Conservation (phyloP, 2,888 invertebrate species). For the Allygus modestus region DNA sequence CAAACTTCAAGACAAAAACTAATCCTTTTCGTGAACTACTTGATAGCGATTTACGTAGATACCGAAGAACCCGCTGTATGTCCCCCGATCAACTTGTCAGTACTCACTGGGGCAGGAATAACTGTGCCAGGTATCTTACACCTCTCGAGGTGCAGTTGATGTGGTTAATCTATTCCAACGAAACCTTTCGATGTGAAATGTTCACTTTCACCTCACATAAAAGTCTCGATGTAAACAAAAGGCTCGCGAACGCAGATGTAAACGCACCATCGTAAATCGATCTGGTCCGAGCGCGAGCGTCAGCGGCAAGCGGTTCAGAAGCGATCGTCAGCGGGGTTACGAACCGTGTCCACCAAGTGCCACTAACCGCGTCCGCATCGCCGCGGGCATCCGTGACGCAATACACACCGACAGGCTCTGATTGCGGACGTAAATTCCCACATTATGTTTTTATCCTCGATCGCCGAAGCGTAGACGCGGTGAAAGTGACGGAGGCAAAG, state of each 20-base stretch:
- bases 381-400: background rate
- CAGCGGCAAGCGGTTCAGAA: slow-evolving; percentile 5
- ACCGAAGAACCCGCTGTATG: too few relatives aligned
- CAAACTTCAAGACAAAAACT: too few relatives aligned
- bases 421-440: slow-evolving; percentile 24
- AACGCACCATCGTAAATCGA: background rate
- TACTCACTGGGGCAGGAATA: too few relatives aligned
- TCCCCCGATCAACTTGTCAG: too few relatives aligned
- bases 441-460: slow-evolving; percentile 24
- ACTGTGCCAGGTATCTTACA: too few relatives aligned
- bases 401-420: too few relatives aligned
- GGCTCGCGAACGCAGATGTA: background rate
- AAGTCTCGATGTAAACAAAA: slow-evolving; percentile 18
- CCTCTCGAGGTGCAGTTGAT: too few relatives aligned
- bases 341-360: background rate
- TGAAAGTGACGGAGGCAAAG: slow-evolving; percentile 37
- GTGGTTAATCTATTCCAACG: too few relatives aligned
- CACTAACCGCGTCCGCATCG: background rate
- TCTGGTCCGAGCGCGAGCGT: background rate
- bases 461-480: slow-evolving; percentile 24
- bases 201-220: background rate
- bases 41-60: too few relatives aligned
- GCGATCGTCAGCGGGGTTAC: background rate
- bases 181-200: background rate
- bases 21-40: too few relatives aligned